phyloP scores from a whole-genome alignment of 1,140 invertebrate genomes.

The Grapholita molesta region DNA sequence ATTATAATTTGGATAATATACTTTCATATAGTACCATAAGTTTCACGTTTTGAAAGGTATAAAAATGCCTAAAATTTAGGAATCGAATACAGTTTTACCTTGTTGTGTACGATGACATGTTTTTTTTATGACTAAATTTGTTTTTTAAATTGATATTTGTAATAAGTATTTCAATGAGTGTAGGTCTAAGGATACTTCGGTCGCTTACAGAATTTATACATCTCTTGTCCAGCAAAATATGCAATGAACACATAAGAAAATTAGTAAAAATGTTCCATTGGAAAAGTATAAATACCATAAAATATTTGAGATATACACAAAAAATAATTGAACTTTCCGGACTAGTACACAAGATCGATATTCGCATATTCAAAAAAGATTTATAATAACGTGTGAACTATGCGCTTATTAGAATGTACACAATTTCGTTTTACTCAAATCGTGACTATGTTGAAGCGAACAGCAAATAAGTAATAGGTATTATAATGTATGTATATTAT shows the following conservation, averaged over 20 bases:
- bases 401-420: neutral
- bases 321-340: neutral
- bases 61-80: too few species aligned
- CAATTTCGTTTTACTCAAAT: neutral
- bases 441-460: neutral
- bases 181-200: neutral
- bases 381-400: neutral
- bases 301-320: neutral
- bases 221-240: conserved; percentile 30
- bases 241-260: neutral
- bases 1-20: too few species aligned
- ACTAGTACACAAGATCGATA: neutral
- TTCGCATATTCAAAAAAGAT: neutral
- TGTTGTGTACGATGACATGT: too few species aligned
- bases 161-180: too few species aligned
- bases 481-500: neutral
- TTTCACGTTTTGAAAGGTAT: too few species aligned
- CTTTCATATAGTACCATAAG: too few species aligned
- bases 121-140: too few species aligned
- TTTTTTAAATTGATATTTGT: too few species aligned
- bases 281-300: neutral
- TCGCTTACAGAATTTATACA: conserved; percentile 24
- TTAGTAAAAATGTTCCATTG: neutral
- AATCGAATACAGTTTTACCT: too few species aligned
- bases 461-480: neutral